Evolutionary conservation across 2,888 invertebrate species (phyloP), one percentile per base, ranked within the genome.

Genomic region (Meliscaeva auricollis): DNA sequence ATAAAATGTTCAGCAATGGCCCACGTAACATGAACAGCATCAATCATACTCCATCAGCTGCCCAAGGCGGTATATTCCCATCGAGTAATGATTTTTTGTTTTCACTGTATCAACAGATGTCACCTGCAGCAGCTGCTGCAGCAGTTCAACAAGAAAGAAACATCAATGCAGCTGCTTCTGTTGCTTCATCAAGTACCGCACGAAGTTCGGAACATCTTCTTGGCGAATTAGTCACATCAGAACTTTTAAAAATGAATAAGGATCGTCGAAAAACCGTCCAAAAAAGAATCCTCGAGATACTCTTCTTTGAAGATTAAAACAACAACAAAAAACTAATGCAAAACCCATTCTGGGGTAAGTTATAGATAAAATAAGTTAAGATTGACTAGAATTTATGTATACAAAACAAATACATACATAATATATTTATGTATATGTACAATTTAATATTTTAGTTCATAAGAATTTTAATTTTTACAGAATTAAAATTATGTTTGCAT

Each of bases 161-260:
- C 88, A 82, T 88, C 81, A 81, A 62, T 74, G 35, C 88, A 56
- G 26, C 62, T 62, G 62, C 87, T 88, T 58, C 81, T 58, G 22
- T 30, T 32, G 46, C 87, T 88, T 69, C 85, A 2, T 11, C 73
- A 3, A 68, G 64, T 6, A 17, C 32, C n/a, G 90, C 91, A 9
- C 90, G 92, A 11, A 90, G 90, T 26, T 92, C 92, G 4, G 92
- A 92, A 76, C 91, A 92, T 84, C 87, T 92, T 38, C 88, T 92
- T 20, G 92, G 92, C 9, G 92, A 92, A 84, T 87, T 92, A 56
- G 92, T 92, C 0, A 92, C 92, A 56, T 91, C 92, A 2, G 92
- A 92, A 82, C 87, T 92, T 9, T 81, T 92, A 1, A 92, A 92
- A 88, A 92, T 92, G 92, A 90, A 89, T 68, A 91, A 90, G 77